These are phyloP conservation scores for Drosophila sturtevanti DNA, from an alignment of 1,140 invertebrate genomes.

Conservation along the genomic window DNA sequence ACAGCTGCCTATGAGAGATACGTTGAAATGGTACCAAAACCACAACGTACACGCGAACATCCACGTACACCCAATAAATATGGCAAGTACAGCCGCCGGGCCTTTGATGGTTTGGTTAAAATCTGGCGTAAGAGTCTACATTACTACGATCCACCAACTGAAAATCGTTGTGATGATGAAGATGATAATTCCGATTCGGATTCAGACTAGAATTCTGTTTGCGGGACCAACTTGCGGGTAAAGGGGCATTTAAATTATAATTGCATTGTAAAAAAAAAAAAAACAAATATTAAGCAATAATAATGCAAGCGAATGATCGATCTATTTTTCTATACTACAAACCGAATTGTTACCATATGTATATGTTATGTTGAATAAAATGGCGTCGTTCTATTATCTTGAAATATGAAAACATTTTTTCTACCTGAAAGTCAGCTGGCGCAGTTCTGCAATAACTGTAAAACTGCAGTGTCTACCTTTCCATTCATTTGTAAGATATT, in stretches of 20 bases:
- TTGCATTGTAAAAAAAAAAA: slow-evolving; percentile 28
- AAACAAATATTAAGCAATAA: slow-evolving; percentile 46
- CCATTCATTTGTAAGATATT: not conserved
- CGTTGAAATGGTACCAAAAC: slow-evolving; percentile 85
- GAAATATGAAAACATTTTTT: slow-evolving; percentile 13
- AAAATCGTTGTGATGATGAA: slow-evolving; percentile 4
- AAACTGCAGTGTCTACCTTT: not conserved
- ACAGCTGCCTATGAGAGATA: slow-evolving; percentile 94
- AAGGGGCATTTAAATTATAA: slow-evolving; percentile 19
- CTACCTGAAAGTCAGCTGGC: slow-evolving; percentile 30
- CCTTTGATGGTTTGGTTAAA: slow-evolving; percentile 94
- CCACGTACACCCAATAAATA: slow-evolving; percentile 94
- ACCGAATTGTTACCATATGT: slow-evolving; percentile 48
- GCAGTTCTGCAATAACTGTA: not conserved
- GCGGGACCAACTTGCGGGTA: slow-evolving; percentile 6
- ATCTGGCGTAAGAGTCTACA: slow-evolving; percentile 94
- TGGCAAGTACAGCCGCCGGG: slow-evolving; percentile 93
- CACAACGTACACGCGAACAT: slow-evolving; percentile 87
- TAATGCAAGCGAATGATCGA: slow-evolving; percentile 32
- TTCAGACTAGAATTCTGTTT: slow-evolving; percentile 51
- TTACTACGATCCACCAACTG: slow-evolving; percentile 88
- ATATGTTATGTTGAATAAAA: slow-evolving; percentile 67
- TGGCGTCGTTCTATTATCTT: slow-evolving; percentile 54
- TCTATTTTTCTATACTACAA: slow-evolving; percentile 33
- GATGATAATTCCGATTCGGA: slow-evolving; percentile 55